Base-by-base conservation (phyloP, 2,113 vertebrate genomes). In the Syngnathoides biaculeatus region DNA sequence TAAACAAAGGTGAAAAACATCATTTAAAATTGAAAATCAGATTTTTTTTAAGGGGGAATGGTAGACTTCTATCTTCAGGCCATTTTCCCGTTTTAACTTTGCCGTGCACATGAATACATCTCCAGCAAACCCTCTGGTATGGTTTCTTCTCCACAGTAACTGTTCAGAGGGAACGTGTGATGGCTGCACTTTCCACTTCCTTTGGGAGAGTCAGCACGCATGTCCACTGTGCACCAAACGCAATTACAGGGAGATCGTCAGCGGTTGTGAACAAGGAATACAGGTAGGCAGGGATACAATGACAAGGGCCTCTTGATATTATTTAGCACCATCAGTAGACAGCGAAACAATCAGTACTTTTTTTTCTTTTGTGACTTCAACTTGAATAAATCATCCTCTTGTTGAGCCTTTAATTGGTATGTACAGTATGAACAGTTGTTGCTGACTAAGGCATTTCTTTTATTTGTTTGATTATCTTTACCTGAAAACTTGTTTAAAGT, bases 121-220 rank as follows among this genome's bases (percentile, higher is more conserved):
- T 35, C 45, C 62, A 9, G 43, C 45, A 47, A 47, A 17, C 19
- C 61, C 0, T 38, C 12, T 76, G 66, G 39, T 40, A 45, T 45
- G 39, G 19, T 48, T 81, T 83, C 77, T 63, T 13, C 42, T 79
- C 58, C 43, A 53, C 84, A 98, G 96, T 66, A 89, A 92, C 30
- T 98, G 97, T 73, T 92, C 94, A 0, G 95, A 96, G 43, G 96
- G 96, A 58, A 99, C 96, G 2, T 98, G 96, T 22, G 94, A 98
- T 1, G 97, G 97, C 55, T 99, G 97, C 74, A 92, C 90, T 58
- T 99, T 97, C 81, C 95, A 98, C 82, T 94, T 98, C 60, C 88
- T 99, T 38, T 98, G 95, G 97, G 89, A 91, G 76, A 94, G 92
- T 0, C 80, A 78, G 3, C 86, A 94, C 0, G 95, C 93, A 0